These are phyloP conservation scores for Trematocara variabile DNA, from an alignment of 2,113 vertebrate genomes.

Conservation along the genomic window DNA sequence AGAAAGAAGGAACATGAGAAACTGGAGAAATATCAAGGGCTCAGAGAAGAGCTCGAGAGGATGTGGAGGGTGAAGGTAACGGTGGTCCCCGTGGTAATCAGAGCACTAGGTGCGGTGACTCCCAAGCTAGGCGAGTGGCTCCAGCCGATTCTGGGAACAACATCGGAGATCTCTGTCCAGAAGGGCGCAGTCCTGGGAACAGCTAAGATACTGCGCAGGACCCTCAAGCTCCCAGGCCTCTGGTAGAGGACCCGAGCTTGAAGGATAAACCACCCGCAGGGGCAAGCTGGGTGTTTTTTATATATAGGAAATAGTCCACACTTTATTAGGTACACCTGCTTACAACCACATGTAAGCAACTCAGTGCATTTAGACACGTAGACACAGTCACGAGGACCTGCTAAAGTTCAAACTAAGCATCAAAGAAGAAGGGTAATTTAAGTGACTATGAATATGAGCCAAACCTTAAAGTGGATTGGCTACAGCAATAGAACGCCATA, in stretches of 20 bases:
- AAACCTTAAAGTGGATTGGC: not conserved
- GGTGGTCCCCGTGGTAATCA: fast-evolving
- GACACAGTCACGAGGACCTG: not conserved
- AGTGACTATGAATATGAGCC: not conserved
- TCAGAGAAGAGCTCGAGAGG: not conserved
- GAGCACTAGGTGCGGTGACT: not conserved
- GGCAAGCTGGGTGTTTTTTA: fast-evolving
- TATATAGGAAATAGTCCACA: not conserved
- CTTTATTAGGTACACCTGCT: not conserved
- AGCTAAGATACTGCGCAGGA: not conserved
- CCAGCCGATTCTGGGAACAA: fast-evolving
- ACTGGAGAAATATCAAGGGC: not conserved
- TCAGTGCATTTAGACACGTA: not conserved
- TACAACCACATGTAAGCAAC: not conserved
- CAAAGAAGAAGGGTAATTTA: not conserved
- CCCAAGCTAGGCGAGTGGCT: not conserved
- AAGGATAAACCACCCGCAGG: fast-evolving
- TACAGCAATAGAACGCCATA: not conserved
- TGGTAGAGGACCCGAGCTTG: not conserved
- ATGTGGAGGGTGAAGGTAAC: not conserved
- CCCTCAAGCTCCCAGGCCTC: not conserved
- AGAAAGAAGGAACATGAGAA: not conserved
- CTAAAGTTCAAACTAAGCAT: not conserved
- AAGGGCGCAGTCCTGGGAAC: not conserved
- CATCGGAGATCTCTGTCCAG: not conserved